phyloP scores from a whole-genome alignment of 2,113 vertebrate species.

The Siniperca knerii region DNA sequence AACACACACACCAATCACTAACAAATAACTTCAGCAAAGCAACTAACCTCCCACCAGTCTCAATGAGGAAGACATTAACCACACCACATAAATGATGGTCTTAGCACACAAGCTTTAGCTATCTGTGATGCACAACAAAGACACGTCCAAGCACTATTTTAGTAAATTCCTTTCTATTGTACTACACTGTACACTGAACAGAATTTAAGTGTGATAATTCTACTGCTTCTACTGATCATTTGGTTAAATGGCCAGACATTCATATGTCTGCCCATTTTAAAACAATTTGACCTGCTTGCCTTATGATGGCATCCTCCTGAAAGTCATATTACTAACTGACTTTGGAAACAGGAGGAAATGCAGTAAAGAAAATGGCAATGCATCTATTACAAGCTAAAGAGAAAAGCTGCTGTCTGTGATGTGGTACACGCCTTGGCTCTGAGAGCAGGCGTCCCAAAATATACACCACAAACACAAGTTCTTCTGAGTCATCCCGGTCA shows the following conservation, averaged over 20 bases:
- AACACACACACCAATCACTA: constrained; percentile 1
- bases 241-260: neutral
- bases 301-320: neutral
- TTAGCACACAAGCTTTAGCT: neutral
- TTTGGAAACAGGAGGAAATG: neutral
- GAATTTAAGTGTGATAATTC: neutral
- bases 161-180: neutral
- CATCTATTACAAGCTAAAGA: neutral
- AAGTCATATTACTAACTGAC: neutral
- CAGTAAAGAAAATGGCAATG: neutral
- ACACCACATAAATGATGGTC: neutral
- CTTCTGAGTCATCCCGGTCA: constrained; percentile 21
- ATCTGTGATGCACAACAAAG: neutral
- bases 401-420: neutral
- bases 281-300: neutral
- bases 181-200: neutral
- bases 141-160: neutral
- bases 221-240: neutral
- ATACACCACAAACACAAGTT: constrained; percentile 12
- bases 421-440: neutral
- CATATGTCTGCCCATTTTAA: neutral
- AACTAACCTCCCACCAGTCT: neutral
- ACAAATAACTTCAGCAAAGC: constrained; percentile 29
- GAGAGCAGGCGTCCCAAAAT: constrained; percentile 17
- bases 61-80: neutral